phyloP scores from a whole-genome alignment of 2,888 invertebrate species.

The Ganaspis brasiliensis region DNA sequence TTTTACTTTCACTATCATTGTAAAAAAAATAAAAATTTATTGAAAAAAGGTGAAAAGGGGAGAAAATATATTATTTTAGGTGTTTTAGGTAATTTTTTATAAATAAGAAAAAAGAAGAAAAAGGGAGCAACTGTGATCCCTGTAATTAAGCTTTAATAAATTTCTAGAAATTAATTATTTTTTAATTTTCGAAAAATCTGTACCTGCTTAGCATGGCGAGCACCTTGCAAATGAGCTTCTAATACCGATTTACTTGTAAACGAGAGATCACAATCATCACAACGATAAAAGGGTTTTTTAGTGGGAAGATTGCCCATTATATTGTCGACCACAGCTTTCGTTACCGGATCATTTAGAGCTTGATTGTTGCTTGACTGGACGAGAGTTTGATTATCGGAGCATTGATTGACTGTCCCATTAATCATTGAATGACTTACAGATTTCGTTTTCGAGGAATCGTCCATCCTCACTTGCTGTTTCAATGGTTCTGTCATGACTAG shows the following conservation, averaged over 20 bases:
- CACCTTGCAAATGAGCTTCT: constrained; percentile 80
- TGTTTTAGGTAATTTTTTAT: too few relatives aligned
- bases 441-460: constrained; percentile 22
- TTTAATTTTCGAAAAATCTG: neutral
- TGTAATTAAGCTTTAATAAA: too few relatives aligned
- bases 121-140: too few relatives aligned
- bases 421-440: constrained; percentile 13
- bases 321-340: constrained; percentile 81
- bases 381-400: constrained; percentile 13
- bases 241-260: constrained; percentile 81
- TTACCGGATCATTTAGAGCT: constrained; percentile 79
- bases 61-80: too few relatives aligned
- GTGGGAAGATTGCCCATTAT: constrained; percentile 81
- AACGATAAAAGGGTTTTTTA: constrained; percentile 79
- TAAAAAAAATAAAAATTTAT: too few relatives aligned
- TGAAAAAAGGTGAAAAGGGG: too few relatives aligned
- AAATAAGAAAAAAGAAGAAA: neutral
- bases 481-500: constrained; percentile 21
- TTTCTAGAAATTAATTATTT: too few relatives aligned
- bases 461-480: constrained; percentile 17
- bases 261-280: constrained; percentile 80
- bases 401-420: constrained; percentile 19
- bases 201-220: constrained; percentile 78
- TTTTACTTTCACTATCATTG: too few relatives aligned
- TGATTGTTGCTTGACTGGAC: constrained; percentile 53